Conservation (phyloP, 2,888 invertebrate species). For the Mythimna ferrago region DNA sequence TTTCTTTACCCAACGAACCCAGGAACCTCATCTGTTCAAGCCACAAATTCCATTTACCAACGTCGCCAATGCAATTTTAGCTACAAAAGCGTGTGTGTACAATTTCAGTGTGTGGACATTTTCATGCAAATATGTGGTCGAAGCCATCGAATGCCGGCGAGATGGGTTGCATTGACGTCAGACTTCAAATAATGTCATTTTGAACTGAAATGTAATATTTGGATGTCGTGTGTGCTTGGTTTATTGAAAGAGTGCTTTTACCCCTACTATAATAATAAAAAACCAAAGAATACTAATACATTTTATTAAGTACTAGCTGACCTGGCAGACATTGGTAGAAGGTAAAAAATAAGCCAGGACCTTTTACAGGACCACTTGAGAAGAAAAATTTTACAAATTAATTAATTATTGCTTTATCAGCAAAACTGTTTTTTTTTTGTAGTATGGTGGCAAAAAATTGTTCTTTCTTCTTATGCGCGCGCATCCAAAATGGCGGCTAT, state of each 20-base stretch:
- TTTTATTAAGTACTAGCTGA: no score
- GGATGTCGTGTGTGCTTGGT: neutral
- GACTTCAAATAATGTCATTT: constrained; percentile 32
- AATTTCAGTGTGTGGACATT: constrained; percentile 28
- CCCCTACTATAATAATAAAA: no score
- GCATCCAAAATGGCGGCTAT: no score
- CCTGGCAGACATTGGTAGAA: no score
- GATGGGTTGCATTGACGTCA: neutral
- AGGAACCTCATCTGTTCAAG: neutral
- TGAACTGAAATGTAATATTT: constrained; percentile 42
- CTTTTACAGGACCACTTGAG: no score
- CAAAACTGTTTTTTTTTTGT: no score
- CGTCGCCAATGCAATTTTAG: constrained; percentile 21
- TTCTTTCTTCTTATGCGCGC: no score
- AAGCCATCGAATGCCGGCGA: constrained; percentile 19
- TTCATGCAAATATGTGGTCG: constrained; percentile 54
- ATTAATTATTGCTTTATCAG: no score
- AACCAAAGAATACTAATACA: no score
- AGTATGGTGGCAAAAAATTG: no score
- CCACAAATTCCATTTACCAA: constrained; percentile 2
- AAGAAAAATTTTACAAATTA: no score
- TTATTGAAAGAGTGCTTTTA: constrained; percentile 14
- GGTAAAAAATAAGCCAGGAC: no score
- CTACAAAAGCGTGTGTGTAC: constrained; percentile 24
- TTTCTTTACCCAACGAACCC: neutral